Percentiles rank a stretch among this genome's conserved stretches.
Evolutionary conservation across 2,113 vertebrate species (phyloP).

Genomic region (Ptilorrhoa leucosticta): DNA sequence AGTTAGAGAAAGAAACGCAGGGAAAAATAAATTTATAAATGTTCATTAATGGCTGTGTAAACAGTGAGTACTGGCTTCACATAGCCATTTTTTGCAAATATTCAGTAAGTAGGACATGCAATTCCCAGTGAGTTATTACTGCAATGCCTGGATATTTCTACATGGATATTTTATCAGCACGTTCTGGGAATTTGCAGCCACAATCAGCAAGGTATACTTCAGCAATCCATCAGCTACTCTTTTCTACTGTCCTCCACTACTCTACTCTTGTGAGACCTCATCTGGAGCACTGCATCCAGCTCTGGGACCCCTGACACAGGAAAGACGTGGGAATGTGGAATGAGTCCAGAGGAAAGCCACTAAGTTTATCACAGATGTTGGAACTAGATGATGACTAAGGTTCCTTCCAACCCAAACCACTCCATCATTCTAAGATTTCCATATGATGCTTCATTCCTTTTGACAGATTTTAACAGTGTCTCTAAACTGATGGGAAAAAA

Average conservation of each 20-base stretch:
- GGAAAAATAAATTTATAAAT: constrained; percentile 10
- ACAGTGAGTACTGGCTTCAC: neutral
- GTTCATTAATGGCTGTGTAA: neutral
- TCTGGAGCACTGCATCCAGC: neutral
- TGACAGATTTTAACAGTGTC: neutral
- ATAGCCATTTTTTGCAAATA: neutral
- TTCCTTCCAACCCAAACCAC: neutral
- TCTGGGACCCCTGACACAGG: neutral
- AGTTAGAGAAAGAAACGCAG: neutral
- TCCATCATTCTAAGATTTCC: neutral
- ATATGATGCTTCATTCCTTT: neutral
- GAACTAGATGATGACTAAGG: neutral
- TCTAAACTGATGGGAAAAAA: neutral
- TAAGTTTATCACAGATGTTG: neutral
- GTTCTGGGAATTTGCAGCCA: neutral
- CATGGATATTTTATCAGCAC: neutral
- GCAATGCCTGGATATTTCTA: neutral
- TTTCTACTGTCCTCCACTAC: neutral
- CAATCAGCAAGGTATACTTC: neutral
- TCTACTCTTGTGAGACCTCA: neutral
- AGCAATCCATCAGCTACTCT: neutral
- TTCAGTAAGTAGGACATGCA: neutral
- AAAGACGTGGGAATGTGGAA: neutral
- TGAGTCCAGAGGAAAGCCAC: neutral
- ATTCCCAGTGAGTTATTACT: neutral